Percentiles rank a stretch among this genome's conserved stretches.
These are phyloP conservation scores for Gopherus flavomarginatus DNA, from an alignment of 2,113 vertebrate genomes.

Conservation along the genomic window DNA sequence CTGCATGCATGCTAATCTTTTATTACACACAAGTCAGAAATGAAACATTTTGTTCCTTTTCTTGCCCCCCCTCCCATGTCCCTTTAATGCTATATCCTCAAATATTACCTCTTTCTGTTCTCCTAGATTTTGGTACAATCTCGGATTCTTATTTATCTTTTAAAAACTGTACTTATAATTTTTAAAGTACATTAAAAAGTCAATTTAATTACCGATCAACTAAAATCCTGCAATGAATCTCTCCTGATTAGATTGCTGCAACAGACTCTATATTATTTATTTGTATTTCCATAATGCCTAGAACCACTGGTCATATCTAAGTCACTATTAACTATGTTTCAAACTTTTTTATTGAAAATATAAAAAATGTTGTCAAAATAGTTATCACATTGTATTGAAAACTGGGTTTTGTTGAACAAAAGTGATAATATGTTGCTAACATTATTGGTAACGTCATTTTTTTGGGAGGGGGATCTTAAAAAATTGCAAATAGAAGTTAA, in stretches of 20 bases:
- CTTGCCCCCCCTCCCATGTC: background rate
- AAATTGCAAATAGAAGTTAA: background rate
- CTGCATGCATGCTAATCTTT: conserved; percentile 47
- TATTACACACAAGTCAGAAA: conserved; percentile 35
- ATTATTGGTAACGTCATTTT: background rate
- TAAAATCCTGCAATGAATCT: background rate
- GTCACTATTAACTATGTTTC: background rate
- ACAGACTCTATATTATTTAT: background rate
- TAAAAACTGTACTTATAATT: background rate
- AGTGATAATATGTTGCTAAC: background rate
- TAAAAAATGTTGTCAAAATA: background rate
- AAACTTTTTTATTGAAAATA: background rate
- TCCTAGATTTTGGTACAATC: background rate
- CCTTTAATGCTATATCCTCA: background rate
- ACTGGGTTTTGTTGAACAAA: background rate
- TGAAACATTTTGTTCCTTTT: conserved; percentile 59
- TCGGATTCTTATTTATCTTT: background rate
- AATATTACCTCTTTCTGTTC: background rate
- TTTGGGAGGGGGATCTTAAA: background rate
- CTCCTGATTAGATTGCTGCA: background rate
- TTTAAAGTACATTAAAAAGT: background rate
- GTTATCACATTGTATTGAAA: background rate
- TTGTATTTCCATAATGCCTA: background rate
- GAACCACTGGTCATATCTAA: background rate
- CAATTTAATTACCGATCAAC: background rate